phyloP scores from a whole-genome alignment of 2,113 vertebrate genomes.

The Centropus bengalensis region DNA sequence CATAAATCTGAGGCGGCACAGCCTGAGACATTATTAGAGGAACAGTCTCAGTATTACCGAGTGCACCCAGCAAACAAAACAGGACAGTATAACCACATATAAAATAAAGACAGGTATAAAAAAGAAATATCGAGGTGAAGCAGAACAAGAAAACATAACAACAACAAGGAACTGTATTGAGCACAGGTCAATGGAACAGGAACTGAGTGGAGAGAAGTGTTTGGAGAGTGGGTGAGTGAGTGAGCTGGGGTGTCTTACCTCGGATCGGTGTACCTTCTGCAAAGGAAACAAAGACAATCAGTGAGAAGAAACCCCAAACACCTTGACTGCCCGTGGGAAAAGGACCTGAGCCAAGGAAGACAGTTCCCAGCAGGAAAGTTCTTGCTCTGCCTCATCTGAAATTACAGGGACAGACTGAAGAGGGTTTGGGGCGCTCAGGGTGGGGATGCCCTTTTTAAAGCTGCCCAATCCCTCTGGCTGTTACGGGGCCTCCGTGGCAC shows the following conservation, averaged over 20 bases:
- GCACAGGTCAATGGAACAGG: constrained; percentile 49
- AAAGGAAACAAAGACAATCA: constrained; percentile 82
- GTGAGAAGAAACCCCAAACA: constrained; percentile 68
- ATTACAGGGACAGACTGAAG: not conserved
- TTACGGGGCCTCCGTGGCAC: not conserved
- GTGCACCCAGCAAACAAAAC: constrained; percentile 63
- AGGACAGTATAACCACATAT: constrained; percentile 33
- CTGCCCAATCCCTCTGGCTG: not conserved
- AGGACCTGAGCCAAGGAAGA: constrained; percentile 66
- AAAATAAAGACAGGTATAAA: constrained; percentile 57
- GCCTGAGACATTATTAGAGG: not conserved
- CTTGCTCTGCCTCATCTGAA: not conserved
- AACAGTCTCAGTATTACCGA: not conserved
- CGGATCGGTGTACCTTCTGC: constrained; percentile 98
- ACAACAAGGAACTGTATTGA: not conserved
- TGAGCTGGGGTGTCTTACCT: constrained; percentile 87
- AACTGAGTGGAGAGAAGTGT: constrained; percentile 61
- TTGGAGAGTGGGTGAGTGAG: constrained; percentile 50
- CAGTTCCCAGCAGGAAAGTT: constrained; percentile 32
- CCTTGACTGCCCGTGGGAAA: constrained; percentile 56
- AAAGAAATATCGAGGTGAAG: constrained; percentile 46
- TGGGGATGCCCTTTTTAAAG: not conserved
- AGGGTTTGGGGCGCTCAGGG: not conserved
- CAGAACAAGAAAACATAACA: constrained; percentile 29
- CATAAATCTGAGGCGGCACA: constrained; percentile 45